A percentile compares a stretch with the other conserved stretches of the same genome.
These are phyloP conservation scores for Tetragonula clypearis DNA, from an alignment of 1,140 invertebrate genomes.

Conservation along the genomic window DNA sequence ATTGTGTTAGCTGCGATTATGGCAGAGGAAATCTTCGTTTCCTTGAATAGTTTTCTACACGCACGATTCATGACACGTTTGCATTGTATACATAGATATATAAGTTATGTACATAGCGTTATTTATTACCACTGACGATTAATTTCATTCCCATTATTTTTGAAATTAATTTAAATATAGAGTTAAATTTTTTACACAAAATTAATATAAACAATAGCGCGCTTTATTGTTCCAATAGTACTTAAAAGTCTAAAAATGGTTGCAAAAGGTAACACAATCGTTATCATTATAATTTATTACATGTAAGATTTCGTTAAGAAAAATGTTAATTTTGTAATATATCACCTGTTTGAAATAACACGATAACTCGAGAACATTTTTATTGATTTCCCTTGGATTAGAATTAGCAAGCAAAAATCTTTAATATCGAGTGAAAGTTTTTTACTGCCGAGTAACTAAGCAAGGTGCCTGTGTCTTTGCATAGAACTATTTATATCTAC, in stretches of 20 bases:
- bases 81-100: not conserved
- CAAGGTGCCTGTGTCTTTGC: not conserved
- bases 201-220: not conserved
- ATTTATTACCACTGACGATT: conserved; percentile 18
- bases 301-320: not conserved
- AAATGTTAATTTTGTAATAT: not conserved
- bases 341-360: not conserved
- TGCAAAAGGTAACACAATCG: not conserved
- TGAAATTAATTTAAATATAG: not conserved
- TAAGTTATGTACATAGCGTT: conserved; percentile 9
- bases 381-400: accelerated
- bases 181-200: not conserved
- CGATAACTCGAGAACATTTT: too few relatives aligned
- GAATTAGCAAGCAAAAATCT: not conserved
- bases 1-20: conserved; percentile 27
- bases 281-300: not conserved
- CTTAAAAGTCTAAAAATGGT: not conserved
- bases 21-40: conserved; percentile 34
- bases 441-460: not conserved
- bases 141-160: not conserved
- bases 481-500: conserved; percentile 5
- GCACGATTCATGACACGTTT: not conserved
- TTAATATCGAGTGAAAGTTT: not conserved
- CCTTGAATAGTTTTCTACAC: conserved; percentile 32
- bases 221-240: not conserved